Conservation (phyloP, 1,140 invertebrate genomes). For the Bilobella aurantiaca region DNA sequence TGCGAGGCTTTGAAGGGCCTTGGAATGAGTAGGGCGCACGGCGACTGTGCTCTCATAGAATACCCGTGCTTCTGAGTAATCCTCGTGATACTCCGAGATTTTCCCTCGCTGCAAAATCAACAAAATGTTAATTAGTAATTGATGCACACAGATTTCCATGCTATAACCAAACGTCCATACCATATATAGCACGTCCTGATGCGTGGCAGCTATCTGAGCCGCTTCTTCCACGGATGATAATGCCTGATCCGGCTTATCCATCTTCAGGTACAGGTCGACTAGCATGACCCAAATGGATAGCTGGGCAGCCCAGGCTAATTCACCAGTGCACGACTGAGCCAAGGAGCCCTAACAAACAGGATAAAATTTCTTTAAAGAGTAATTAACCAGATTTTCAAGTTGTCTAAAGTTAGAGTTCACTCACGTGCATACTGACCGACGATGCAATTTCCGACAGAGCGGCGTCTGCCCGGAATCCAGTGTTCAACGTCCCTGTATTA, state of each 20-base stretch:
- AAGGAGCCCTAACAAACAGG: too few relatives aligned
- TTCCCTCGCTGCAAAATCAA: conserved; percentile 68
- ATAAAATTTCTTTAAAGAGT: conserved; percentile 7
- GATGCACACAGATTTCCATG: background rate
- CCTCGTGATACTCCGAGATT: conserved; percentile 69
- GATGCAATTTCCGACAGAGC: conserved; percentile 84
- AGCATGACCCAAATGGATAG: conserved; percentile 78
- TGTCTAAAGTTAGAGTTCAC: too few relatives aligned
- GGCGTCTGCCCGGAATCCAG: conserved; percentile 72
- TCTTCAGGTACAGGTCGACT: conserved; percentile 71
- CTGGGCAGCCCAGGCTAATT: conserved; percentile 37
- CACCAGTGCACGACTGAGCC: conserved; percentile 24
- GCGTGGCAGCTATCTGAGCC: conserved; percentile 70
- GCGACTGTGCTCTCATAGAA: conserved; percentile 86
- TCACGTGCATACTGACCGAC: conserved; percentile 49
- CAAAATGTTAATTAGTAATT: conserved; percentile 15
- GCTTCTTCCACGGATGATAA: conserved; percentile 79
- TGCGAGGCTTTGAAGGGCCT: conserved; percentile 75
- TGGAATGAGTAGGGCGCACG: conserved; percentile 84
- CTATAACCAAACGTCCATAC: conserved; percentile 45
- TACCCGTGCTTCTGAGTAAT: conserved; percentile 76
- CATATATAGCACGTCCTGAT: conserved; percentile 84
- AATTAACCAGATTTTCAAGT: background rate
- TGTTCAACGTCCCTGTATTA: conserved; percentile 38
- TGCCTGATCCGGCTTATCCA: conserved; percentile 68